These are phyloP conservation scores for Charaxes varanes DNA, from an alignment of 1,140 invertebrate genomes.

Conservation along the genomic window DNA sequence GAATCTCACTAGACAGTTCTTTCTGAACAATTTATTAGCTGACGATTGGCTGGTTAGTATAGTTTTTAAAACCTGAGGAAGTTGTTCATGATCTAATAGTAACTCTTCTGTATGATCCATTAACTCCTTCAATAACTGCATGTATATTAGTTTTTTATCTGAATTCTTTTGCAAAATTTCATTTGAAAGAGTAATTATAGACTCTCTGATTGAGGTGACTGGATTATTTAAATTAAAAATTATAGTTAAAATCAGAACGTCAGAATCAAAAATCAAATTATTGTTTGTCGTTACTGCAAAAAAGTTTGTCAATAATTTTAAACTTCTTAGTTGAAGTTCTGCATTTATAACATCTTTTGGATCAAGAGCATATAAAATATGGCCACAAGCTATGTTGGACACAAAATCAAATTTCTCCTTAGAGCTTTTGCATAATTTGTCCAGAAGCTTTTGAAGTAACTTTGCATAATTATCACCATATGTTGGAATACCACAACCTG, in stretches of 20 bases:
- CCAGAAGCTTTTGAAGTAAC: conserved; percentile 52
- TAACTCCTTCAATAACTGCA: conserved; percentile 44
- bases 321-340: conserved; percentile 50
- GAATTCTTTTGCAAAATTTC: conserved; percentile 33
- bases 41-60: conserved; percentile 35
- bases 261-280: conserved; percentile 58
- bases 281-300: conserved; percentile 34
- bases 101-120: conserved; percentile 73
- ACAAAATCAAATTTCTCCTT: conserved; percentile 72
- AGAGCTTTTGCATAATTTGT: conserved; percentile 49
- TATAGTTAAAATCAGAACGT: conserved; percentile 59
- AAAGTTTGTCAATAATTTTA: conserved; percentile 52
- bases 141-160: conserved; percentile 40
- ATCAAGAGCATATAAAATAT: conserved; percentile 51
- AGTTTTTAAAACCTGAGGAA: conserved; percentile 63
- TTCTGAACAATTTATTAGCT: conserved; percentile 46
- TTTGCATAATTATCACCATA: conserved; percentile 50
- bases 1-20: conserved; percentile 48
- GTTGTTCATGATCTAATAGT: conserved; percentile 77
- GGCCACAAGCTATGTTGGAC: conserved; percentile 64
- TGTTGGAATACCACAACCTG: conserved; percentile 46
- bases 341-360: conserved; percentile 55
- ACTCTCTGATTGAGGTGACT: conserved; percentile 52
- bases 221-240: conserved; percentile 65
- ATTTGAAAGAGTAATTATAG: conserved; percentile 51